Evolutionary conservation across 2,888 invertebrate species (phyloP), one percentile per base, ranked within the genome.

Genomic region (Nomada flava): DNA sequence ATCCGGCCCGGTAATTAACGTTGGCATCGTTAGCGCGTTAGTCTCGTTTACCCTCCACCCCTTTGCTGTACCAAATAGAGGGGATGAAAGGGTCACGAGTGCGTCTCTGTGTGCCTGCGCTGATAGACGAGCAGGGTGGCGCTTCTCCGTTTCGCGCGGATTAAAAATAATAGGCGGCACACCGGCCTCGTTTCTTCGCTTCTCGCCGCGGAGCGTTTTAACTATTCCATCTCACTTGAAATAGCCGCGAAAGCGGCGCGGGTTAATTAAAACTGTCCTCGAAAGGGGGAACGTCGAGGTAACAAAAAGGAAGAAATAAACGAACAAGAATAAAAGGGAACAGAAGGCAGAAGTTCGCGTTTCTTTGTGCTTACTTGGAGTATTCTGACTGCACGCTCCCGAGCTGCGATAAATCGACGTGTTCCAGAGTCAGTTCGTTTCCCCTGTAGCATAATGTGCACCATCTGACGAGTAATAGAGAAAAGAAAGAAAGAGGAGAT

Each of bases 11-110:
- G 88, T 90, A 91, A 91, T 91, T 91, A 91, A 90, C 89, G 88
- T 84, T 80, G 85, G 86, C 88, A 89, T 90, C 91, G 91, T 91
- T 91, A 91, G 88, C 88, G 87, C 86, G 88, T 90, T 89, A 89
- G 88, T 89, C 86, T 88, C 86, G 83, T 89, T 89, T 83, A 78
- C 78, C 76, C 79, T 74, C 79, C 82, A 65, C 63, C 78, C 74
- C 71, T 71, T 85, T 57, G 75, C 73, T 52, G 68, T 53, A 47
- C 62, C 60, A 57, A 70, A 70, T 60, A 76, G 70, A 68, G 59
- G 62, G 63, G 55, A 26, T 47, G 65, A 72, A 71, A 76, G 60
- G 62, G 65, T 26, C 15, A 15, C 23, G 42, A 18, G 10, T 26
- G 29, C 29, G 29, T 23, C 20, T 20, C 20, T 18, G 23, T 36